Conservation (phyloP, 1,140 invertebrate species). For the Harpegnathos saltator region DNA sequence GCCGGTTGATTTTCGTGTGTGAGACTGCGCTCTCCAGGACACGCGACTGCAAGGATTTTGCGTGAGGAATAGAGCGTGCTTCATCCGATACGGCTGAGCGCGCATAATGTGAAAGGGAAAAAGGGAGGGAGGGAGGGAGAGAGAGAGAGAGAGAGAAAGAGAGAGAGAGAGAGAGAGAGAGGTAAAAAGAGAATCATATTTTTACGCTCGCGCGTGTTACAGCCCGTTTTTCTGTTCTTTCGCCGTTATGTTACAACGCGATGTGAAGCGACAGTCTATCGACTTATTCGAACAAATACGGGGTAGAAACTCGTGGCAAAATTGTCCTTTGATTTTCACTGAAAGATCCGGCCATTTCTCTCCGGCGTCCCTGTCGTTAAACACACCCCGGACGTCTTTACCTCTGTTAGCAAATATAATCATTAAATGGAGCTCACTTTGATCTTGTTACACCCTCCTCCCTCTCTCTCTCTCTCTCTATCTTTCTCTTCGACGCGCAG, state of each 20-base stretch:
- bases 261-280: too few species aligned
- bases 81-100: background rate
- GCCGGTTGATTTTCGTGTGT: constrained; percentile 56
- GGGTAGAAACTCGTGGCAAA: background rate
- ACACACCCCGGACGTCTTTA: background rate
- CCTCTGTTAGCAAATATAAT: background rate
- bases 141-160: background rate
- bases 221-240: too few species aligned
- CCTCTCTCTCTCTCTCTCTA: background rate
- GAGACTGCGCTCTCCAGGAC: background rate
- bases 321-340: background rate
- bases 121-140: background rate
- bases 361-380: constrained; percentile 14
- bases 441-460: too few species aligned
- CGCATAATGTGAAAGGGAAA: constrained; percentile 21
- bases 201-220: constrained; percentile 18
- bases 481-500: background rate
- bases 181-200: constrained; percentile 1
- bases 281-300: too few species aligned
- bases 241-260: too few species aligned
- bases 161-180: constrained; percentile 50
- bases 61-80: constrained; percentile 21
- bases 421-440: constrained; percentile 1
- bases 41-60: constrained; percentile 43
- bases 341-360: background rate